These are phyloP conservation scores for Xiphophorus couchianus DNA, from an alignment of 2,113 vertebrate species.

Conservation along the genomic window DNA sequence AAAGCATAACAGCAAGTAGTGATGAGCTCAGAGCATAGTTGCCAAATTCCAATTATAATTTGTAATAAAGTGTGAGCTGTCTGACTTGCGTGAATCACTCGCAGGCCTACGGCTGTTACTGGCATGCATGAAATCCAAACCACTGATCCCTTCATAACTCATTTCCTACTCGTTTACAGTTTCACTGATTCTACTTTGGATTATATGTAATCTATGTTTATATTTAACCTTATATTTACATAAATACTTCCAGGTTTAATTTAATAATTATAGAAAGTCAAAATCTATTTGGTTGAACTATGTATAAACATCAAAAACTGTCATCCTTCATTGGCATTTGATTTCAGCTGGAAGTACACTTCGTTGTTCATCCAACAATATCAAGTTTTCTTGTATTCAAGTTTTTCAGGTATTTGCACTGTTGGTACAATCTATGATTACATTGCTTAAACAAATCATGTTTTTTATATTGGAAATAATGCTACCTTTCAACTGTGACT, in stretches of 20 bases:
- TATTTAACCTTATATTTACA: background rate
- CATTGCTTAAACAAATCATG: too few relatives aligned
- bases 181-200: background rate
- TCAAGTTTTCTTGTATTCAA: background rate
- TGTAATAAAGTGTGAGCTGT: background rate
- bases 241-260: background rate
- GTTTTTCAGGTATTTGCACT: too few relatives aligned
- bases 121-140: background rate
- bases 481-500: too few relatives aligned
- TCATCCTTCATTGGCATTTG: background rate
- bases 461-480: too few relatives aligned
- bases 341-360: background rate
- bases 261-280: background rate
- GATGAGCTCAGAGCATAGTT: background rate
- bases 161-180: background rate
- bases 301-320: background rate
- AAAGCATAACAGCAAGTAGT: background rate
- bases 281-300: background rate
- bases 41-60: slow-evolving; percentile 5
- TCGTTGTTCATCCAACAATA: background rate
- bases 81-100: background rate
- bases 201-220: background rate
- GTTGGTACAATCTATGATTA: too few relatives aligned
- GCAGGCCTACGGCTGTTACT: background rate
- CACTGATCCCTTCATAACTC: background rate